Percentiles rank a stretch among this genome's conserved stretches.
phyloP scores from a whole-genome alignment of 1,140 invertebrate genomes.

The Trichomalopsis sarcophagae region DNA sequence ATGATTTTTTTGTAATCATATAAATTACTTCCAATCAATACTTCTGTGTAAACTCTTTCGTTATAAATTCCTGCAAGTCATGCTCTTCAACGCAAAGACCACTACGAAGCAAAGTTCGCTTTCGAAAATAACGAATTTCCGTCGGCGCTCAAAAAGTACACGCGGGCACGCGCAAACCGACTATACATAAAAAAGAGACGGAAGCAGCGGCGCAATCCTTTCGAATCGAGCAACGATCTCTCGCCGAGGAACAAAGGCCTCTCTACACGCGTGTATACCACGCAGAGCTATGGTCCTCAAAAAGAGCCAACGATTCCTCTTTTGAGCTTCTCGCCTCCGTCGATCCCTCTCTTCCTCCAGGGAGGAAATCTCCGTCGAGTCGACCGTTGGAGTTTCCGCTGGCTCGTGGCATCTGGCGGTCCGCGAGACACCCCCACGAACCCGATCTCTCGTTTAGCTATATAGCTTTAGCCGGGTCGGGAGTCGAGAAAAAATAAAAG shows the following conservation, averaged over 20 bases:
- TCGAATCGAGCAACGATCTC: not conserved
- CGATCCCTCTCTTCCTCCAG: not conserved
- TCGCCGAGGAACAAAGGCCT: not conserved
- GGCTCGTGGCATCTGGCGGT: slow-evolving; percentile 20
- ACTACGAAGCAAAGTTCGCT: no score
- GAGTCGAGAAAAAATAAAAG: not conserved
- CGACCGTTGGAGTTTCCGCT: slow-evolving; percentile 37
- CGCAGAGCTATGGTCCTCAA: not conserved
- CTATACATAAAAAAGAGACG: not conserved
- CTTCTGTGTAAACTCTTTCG: no score
- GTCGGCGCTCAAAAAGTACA: not conserved
- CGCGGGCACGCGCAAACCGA: no score
- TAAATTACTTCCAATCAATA: no score
- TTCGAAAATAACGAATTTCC: not conserved
- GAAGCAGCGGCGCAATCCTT: not conserved
- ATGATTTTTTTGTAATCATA: no score
- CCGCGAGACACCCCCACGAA: slow-evolving; percentile 8
- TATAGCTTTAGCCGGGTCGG: not conserved
- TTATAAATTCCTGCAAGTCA: no score
- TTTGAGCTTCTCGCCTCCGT: not conserved
- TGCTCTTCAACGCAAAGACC: no score
- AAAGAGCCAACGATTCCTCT: not conserved
- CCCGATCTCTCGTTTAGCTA: not conserved
- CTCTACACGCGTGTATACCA: not conserved
- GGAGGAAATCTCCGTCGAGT: not conserved